A percentile compares a stretch with the other conserved stretches of the same genome.
These are phyloP conservation scores for Stramonita haemastoma DNA, from an alignment of 2,888 invertebrate genomes.

Conservation along the genomic window DNA sequence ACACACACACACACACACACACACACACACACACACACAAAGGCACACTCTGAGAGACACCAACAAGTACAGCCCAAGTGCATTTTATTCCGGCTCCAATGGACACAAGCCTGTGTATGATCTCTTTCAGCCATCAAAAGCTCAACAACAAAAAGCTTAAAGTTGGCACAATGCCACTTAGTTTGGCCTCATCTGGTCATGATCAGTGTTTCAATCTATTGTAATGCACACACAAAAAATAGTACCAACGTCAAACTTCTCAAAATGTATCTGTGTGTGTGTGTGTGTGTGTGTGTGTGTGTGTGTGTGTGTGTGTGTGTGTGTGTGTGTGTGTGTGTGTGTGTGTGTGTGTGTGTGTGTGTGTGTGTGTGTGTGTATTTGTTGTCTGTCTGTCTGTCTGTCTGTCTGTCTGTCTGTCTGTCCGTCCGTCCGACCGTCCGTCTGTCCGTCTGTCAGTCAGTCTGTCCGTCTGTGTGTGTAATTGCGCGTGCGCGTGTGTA, in stretches of 20 bases:
- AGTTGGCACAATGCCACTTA: too few species aligned
- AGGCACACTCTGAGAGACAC: neutral
- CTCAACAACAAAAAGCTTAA: too few species aligned
- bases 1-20: neutral
- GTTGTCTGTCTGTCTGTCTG: neutral
- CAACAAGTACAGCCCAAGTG: neutral
- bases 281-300: neutral
- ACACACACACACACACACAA: neutral
- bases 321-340: slow-evolving; percentile 14
- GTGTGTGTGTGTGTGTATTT: neutral
- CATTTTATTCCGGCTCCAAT: too few species aligned
- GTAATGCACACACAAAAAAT: too few species aligned
- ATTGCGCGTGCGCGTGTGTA: neutral
- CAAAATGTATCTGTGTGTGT: neutral
- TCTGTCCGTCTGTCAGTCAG: too few species aligned
- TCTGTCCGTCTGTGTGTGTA: neutral
- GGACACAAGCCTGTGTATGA: too few species aligned
- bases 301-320: slow-evolving; percentile 17
- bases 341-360: slow-evolving; percentile 8
- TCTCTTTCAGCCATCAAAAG: too few species aligned
- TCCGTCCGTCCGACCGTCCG: slow-evolving; percentile 12
- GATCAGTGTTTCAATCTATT: too few species aligned
- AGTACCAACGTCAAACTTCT: too few species aligned
- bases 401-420: neutral
- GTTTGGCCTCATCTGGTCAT: too few species aligned